Evolutionary conservation across 2,113 vertebrate species (phyloP).

Genomic region (Poeciliopsis prolifica): DNA sequence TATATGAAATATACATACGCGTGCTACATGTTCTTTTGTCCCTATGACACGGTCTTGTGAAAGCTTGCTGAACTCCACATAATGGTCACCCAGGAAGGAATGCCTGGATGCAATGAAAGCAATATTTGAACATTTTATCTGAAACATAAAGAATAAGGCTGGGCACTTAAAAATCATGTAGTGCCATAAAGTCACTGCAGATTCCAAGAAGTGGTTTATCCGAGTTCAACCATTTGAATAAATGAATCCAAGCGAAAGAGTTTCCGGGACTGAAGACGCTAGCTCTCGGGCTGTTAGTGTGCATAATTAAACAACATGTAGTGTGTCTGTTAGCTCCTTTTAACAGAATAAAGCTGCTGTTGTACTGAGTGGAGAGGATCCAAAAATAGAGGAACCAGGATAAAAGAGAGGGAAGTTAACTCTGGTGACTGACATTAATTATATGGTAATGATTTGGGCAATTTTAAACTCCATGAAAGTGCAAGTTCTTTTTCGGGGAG

Average conservation of each 20-base stretch:
- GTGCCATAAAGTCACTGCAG: constrained; percentile 15
- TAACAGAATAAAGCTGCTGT: constrained; percentile 39
- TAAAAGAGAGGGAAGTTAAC: neutral
- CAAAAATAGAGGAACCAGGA: constrained; percentile 20
- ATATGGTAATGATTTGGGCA: neutral
- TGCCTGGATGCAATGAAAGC: constrained; percentile 81
- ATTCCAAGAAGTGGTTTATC: constrained; percentile 22
- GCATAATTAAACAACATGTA: constrained; percentile 57
- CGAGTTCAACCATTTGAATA: constrained; percentile 36
- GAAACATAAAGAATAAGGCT: constrained; percentile 16
- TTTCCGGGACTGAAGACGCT: constrained; percentile 40
- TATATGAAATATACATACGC: constrained; percentile 85
- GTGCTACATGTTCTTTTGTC: constrained; percentile 95
- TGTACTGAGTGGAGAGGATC: constrained; percentile 5
- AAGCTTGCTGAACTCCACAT: constrained; percentile 99
- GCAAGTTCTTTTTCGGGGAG: neutral
- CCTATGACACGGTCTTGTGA: constrained; percentile 98
- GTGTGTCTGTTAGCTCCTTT: constrained; percentile 19
- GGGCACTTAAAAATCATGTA: constrained; percentile 16
- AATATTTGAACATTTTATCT: constrained; percentile 28
- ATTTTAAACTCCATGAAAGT: neutral
- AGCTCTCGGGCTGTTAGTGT: constrained; percentile 38
- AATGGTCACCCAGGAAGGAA: constrained; percentile 97
- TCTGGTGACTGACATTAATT: neutral
- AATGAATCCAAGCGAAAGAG: constrained; percentile 36